Evolutionary conservation across 2,797 vertebrate genomes (phyloP), one percentile per base, ranked within the genome.

Genomic region (Vespertilio murinus): DNA sequence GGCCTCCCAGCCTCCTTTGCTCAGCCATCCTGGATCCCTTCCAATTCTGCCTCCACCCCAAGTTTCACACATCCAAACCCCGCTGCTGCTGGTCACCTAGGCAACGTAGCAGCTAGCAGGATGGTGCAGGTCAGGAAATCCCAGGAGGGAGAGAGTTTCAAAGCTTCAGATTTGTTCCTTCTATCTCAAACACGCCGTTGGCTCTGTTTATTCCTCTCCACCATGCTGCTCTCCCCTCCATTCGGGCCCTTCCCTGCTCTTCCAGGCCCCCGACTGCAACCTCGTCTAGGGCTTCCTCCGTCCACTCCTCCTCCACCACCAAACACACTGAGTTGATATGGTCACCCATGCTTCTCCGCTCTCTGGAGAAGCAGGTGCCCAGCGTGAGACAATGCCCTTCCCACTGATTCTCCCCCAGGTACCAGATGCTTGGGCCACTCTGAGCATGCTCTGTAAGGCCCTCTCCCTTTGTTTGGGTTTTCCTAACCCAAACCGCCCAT

Each of bases 31-130:
- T 85, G 96, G 93, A 74, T 95, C 84, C 56, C 28, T 93, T 83
- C 93, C 96, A 94, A 64, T 23, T 18, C 45, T 49, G 56, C 47
- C 42, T 92, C 59, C 64, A 82, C n/a, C 47, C 70, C 25, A 42
- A 84, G 82, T 64, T 87, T 95, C 95, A 95, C 52, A 93, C 84
- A 88, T 83, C 88, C 74, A 75, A 93, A 81, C 65, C 30, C 45
- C 33, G 9, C 47, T 1, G 67, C 90, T 69, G 42, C 65, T 59
- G 69, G 95, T 97, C 93, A 95, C 94, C 96, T 90, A 97, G 96
- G 95, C 88, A 94, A 94, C 88, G 0, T 64, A 88, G 85, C 77
- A 88, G 92, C 84, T 54, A 79, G 40, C 74, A 94, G 65, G 81
- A 94, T 40, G 65, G 88, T 40, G 61, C 59, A 79, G 97, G 93